Conservation (phyloP, 2,797 vertebrate species). For the Eospalax fontanierii region DNA sequence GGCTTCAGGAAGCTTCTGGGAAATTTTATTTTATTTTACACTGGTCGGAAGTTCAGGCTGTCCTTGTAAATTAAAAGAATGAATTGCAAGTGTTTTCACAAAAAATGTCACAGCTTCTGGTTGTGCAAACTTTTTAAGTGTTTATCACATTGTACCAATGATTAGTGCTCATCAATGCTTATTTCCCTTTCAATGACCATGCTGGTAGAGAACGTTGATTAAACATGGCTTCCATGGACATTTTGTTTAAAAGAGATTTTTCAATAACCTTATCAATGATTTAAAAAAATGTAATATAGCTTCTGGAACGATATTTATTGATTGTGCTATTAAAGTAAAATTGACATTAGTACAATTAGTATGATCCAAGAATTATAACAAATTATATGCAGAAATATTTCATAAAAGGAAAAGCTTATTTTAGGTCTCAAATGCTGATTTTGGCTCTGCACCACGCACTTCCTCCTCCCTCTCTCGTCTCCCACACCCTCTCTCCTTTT, state of each 20-base stretch:
- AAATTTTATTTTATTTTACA: not conserved
- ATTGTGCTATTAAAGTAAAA: not conserved
- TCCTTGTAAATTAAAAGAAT: not conserved
- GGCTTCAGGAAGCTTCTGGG: not conserved
- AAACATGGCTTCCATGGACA: not conserved
- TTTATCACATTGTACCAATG: not conserved
- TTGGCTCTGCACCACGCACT: not conserved
- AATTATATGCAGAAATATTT: not conserved
- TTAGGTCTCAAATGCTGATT: not conserved
- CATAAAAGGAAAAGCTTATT: not conserved
- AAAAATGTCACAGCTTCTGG: not conserved
- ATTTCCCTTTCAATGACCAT: not conserved
- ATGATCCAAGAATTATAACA: not conserved
- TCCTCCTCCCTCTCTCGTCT: too few relatives aligned
- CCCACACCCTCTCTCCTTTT: not conserved
- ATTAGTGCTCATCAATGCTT: not conserved
- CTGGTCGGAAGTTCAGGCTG: not conserved
- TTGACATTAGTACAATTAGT: not conserved
- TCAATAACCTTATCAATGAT: not conserved
- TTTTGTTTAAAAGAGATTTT: not conserved
- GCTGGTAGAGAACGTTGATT: not conserved
- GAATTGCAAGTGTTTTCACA: not conserved
- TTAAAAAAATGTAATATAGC: not conserved
- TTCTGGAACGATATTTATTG: slow-evolving; percentile 4
- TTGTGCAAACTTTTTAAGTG: not conserved